Conservation (phyloP, 1,140 invertebrate genomes). For the Melitaea cinxia region DNA sequence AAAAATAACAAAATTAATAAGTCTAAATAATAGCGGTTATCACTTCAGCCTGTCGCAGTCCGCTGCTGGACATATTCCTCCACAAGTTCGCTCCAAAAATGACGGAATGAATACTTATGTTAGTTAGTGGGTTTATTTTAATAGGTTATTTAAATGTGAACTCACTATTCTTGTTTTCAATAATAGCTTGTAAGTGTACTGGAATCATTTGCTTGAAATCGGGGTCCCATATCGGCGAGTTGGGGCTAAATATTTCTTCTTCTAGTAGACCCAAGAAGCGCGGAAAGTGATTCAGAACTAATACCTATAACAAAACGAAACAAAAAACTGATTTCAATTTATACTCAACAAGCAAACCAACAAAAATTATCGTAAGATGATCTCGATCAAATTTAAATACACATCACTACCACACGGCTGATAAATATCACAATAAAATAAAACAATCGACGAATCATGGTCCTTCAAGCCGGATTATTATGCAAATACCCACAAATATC, state of each 20-base stretch:
- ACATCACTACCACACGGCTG: neutral
- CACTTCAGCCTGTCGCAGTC: too few species aligned
- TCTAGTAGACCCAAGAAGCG: constrained; percentile 94
- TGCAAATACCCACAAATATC: neutral
- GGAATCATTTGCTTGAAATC: constrained; percentile 91
- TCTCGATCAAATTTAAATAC: too few species aligned
- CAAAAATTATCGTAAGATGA: too few species aligned
- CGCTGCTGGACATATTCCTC: too few species aligned
- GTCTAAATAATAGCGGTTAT: too few species aligned
- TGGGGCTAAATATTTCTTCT: constrained; percentile 91
- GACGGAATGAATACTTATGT: too few species aligned
- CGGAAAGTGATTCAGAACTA: constrained; percentile 84
- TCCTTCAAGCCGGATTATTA: neutral
- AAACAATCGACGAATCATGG: neutral
- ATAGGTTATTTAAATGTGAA: too few species aligned
- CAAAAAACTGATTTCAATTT: neutral
- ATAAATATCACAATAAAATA: neutral
- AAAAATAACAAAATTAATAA: too few species aligned
- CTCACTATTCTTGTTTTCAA: constrained; percentile 72
- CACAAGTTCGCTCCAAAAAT: too few species aligned
- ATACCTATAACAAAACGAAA: constrained; percentile 54
- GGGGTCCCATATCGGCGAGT: constrained; percentile 96
- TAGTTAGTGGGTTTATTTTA: too few species aligned
- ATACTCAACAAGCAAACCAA: neutral
- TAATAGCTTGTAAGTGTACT: constrained; percentile 83